phyloP scores from a whole-genome alignment of 2,797 vertebrate species.

The Loris lydekkerianus region DNA sequence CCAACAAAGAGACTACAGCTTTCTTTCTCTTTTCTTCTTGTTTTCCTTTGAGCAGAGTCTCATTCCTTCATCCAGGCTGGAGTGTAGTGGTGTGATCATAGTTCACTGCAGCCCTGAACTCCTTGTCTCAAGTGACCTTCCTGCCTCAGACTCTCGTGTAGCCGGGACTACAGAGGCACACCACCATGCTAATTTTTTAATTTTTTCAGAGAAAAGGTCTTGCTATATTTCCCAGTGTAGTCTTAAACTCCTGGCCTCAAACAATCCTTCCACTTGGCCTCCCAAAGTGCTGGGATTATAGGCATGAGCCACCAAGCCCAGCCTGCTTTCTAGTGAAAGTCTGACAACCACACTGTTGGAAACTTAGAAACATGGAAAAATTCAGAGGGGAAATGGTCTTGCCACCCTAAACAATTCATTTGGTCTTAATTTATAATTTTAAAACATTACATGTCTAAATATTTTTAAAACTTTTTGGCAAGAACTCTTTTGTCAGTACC shows the following conservation, averaged over 20 bases:
- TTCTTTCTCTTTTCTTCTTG: background rate
- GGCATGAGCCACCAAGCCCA: background rate
- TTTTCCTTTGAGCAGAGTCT: background rate
- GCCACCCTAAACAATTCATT: background rate
- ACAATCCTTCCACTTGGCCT: background rate
- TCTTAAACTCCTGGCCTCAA: background rate
- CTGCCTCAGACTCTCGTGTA: background rate
- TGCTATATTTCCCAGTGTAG: background rate
- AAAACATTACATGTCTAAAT: background rate
- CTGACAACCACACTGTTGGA: conserved; percentile 17
- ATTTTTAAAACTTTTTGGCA: background rate
- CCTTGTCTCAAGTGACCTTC: background rate
- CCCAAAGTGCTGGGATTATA: background rate
- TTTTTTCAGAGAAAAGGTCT: background rate
- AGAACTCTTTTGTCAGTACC: background rate
- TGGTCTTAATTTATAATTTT: conserved; percentile 1
- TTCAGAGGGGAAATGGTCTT: background rate
- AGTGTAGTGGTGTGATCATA: background rate
- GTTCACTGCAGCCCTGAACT: background rate
- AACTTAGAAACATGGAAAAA: background rate
- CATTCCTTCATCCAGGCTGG: background rate
- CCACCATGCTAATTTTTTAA: background rate
- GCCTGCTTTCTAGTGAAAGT: background rate
- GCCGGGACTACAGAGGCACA: background rate
- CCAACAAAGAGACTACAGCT: background rate